Evolutionary conservation across 2,888 invertebrate species (phyloP).

Genomic region (Myopa testacea): DNA sequence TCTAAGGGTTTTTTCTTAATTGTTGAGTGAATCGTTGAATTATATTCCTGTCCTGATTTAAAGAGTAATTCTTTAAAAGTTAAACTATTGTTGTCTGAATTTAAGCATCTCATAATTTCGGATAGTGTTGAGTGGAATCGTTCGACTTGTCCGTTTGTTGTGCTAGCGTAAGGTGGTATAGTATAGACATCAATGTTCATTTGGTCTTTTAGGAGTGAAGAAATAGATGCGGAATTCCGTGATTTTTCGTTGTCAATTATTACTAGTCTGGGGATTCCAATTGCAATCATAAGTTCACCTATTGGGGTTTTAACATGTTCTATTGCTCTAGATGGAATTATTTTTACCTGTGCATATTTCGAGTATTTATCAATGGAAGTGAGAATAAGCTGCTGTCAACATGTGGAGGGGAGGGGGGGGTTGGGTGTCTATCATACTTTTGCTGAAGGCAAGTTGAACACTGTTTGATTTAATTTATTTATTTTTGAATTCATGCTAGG

Average conservation of each 20-base stretch:
- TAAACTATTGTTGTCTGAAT: conserved; percentile 12
- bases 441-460: conserved; percentile 39
- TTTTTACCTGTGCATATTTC: conserved; percentile 39
- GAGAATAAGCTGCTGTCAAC: conserved; percentile 30
- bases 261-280: conserved; percentile 16
- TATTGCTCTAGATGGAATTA: conserved; percentile 37
- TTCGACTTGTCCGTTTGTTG: conserved; percentile 2
- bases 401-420: conserved; percentile 47
- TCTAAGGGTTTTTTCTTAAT: conserved; percentile 44
- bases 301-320: conserved; percentile 40
- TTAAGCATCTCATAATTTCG: conserved; percentile 48
- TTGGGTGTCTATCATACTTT: conserved; percentile 46
- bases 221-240: neutral
- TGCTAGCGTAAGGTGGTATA: neutral
- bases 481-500: conserved; percentile 36
- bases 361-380: neutral
- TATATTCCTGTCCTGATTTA: conserved; percentile 43
- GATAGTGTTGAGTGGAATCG: conserved; percentile 11
- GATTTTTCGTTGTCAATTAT: neutral
- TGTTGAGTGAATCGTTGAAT: conserved; percentile 43
- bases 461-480: conserved; percentile 30
- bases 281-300: conserved; percentile 42
- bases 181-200: conserved; percentile 23
- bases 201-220: conserved; percentile 40
- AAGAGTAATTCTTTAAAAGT: conserved; percentile 23